These are phyloP conservation scores for Hippoglossus stenolepis DNA, from an alignment of 2,113 vertebrate species.

Conservation along the genomic window DNA sequence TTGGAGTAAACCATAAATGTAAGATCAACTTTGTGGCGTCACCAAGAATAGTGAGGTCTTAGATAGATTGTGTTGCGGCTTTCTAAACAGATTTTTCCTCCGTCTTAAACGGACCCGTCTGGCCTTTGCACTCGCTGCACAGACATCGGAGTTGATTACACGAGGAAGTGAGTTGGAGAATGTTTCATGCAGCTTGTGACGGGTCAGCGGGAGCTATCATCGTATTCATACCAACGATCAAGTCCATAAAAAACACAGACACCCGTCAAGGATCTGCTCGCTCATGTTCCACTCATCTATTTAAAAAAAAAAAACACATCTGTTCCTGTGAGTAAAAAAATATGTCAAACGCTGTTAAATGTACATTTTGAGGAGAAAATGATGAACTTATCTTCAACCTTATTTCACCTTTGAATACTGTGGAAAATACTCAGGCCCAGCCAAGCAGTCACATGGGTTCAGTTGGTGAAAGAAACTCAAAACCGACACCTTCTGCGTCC, in stretches of 20 bases:
- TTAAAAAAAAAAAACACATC: background rate
- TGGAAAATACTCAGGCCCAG: slow-evolving; percentile 60
- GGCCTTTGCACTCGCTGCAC: slow-evolving; percentile 45
- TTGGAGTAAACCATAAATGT: background rate
- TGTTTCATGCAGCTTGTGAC: slow-evolving; percentile 42
- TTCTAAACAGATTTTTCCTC: slow-evolving; percentile 20
- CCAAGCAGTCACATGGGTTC: slow-evolving; percentile 77
- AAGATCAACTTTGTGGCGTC: background rate
- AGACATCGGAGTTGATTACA: slow-evolving; percentile 51
- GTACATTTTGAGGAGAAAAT: slow-evolving; percentile 1
- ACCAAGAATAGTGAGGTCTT: background rate
- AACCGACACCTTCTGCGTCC: slow-evolving; percentile 81
- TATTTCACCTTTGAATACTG: slow-evolving; percentile 73
- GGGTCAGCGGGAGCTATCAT: slow-evolving; percentile 19
- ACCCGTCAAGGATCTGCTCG: background rate
- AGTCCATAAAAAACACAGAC: slow-evolving; percentile 3
- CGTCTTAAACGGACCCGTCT: slow-evolving; percentile 58
- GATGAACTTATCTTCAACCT: slow-evolving; percentile 57
- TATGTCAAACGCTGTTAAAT: background rate
- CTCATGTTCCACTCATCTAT: background rate
- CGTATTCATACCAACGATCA: slow-evolving; percentile 36
- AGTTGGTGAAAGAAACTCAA: slow-evolving; percentile 83
- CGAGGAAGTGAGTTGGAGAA: slow-evolving; percentile 44
- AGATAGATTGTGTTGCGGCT: background rate
- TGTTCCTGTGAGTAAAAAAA: background rate